Percentiles rank a stretch among this genome's conserved stretches.
Conservation (phyloP, 2,113 vertebrate species). For the Geothlypis trichas region DNA sequence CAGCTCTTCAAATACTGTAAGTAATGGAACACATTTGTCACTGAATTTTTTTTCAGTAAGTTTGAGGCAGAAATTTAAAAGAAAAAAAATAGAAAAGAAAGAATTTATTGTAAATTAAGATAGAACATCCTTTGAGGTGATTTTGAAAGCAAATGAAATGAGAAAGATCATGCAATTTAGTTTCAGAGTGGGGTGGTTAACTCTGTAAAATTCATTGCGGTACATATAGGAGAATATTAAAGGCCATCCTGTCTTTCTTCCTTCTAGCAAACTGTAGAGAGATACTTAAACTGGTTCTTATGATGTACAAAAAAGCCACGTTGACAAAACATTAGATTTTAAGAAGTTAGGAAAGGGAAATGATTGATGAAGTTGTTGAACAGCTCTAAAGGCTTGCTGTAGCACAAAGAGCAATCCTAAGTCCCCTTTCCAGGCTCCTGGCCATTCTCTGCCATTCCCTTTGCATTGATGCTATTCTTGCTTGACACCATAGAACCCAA, state of each 20-base stretch:
- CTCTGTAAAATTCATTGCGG: background rate
- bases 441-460: background rate
- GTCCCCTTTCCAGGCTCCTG: background rate
- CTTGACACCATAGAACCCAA: background rate
- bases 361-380: background rate
- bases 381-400: background rate
- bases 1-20: background rate
- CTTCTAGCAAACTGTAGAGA: background rate
- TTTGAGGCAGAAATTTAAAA: background rate
- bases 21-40: conserved; percentile 19
- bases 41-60: conserved; percentile 9
- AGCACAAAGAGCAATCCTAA: background rate
- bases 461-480: background rate
- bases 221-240: background rate
- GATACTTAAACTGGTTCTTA: background rate
- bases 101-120: background rate
- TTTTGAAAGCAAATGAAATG: background rate
- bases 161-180: background rate
- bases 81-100: background rate
- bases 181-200: background rate
- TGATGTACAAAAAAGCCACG: background rate
- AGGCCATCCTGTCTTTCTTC: background rate
- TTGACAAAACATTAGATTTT: background rate
- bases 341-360: background rate
- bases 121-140: background rate